phyloP scores from a whole-genome alignment of 2,888 invertebrate species.

The Muschampia plurimacula region DNA sequence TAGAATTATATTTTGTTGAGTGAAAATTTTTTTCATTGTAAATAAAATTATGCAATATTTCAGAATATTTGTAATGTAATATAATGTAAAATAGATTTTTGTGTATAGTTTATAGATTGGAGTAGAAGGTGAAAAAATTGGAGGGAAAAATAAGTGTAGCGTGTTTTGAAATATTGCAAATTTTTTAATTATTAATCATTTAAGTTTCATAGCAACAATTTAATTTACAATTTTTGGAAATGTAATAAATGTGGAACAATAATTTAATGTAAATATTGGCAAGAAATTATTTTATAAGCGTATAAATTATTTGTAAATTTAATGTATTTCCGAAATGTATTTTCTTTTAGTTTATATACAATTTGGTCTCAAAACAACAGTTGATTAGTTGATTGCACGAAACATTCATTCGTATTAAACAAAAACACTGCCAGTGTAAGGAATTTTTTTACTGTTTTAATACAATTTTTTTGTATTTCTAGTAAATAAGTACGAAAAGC shows the following conservation, averaged over 20 bases:
- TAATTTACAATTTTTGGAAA: neutral
- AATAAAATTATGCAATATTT: slow-evolving; percentile 33
- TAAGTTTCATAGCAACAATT: slow-evolving; percentile 8
- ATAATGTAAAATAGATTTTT: slow-evolving; percentile 38
- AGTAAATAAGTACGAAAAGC: slow-evolving; percentile 5
- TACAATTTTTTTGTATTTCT: slow-evolving; percentile 16
- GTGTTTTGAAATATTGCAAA: slow-evolving; percentile 32
- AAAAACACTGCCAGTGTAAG: slow-evolving; percentile 30
- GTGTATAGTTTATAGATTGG: slow-evolving; percentile 39
- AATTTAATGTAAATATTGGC: slow-evolving; percentile 35
- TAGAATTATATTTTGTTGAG: slow-evolving; percentile 20
- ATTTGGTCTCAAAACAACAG: slow-evolving; percentile 26
- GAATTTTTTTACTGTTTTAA: slow-evolving; percentile 17
- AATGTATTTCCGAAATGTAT: neutral
- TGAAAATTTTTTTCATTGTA: slow-evolving; percentile 31
- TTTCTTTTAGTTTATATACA: neutral
- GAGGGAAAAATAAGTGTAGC: slow-evolving; percentile 11
- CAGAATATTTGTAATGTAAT: slow-evolving; percentile 37
- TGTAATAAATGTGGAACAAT: neutral
- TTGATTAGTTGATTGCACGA: slow-evolving; percentile 19
- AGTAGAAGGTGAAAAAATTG: slow-evolving; percentile 30
- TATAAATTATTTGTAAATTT: slow-evolving; percentile 2
- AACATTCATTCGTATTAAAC: neutral
- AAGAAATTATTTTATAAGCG: slow-evolving; percentile 25
- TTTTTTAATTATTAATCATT: neutral